Base-by-base conservation (phyloP, 1,140 invertebrate species). In the Ceratosolen fusciceps region DNA sequence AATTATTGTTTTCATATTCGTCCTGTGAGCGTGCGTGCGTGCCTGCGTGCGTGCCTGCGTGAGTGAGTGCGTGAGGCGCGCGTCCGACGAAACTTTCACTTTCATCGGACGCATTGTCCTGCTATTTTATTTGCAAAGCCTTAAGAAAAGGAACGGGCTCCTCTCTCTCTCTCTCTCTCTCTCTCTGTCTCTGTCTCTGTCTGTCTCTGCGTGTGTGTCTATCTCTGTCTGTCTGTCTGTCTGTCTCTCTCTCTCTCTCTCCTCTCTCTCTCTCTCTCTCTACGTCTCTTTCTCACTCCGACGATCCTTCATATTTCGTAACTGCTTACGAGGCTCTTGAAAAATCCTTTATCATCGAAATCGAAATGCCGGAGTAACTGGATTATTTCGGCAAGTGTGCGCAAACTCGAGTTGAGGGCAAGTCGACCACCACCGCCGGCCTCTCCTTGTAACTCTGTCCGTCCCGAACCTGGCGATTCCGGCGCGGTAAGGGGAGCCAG, bases 1-100 rank as follows among this genome's bases (percentile, higher is more conserved):
- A 65, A 37, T 37, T 65, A 65, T 65, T 37, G 8, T 65, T 65
- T 65, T 65, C 60, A 37, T 31, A 31, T 65, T 37, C 14, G 2
- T n/a, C n/a, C n/a, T n/a, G n/a, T n/a, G n/a, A n/a, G n/a, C n/a
- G 8, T 37, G 9, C 60, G 19, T 14, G 21, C 19, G 21, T 14
- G 5, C 49, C 5, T 52, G 10, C 19, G 21, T 19, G 12, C 49
- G 14, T 21, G 49, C 49, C 5, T 43, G 49, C 49, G 21, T 19
- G 21, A 52, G 49, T 3, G 12, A 43, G 12, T 12, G 12, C 39
- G 39, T 12, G 43, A 47, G 43, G 49, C 49, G 49, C 49, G 49
- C 49, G 12, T 2, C 1, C n/a, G n/a, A n/a, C n/a, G n/a, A n/a
- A n/a, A n/a, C 19, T 60, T 60, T 19, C 10, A 31, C 26, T 60